phyloP scores from a whole-genome alignment of 2,888 invertebrate species.

The Leptinotarsa haldemani region DNA sequence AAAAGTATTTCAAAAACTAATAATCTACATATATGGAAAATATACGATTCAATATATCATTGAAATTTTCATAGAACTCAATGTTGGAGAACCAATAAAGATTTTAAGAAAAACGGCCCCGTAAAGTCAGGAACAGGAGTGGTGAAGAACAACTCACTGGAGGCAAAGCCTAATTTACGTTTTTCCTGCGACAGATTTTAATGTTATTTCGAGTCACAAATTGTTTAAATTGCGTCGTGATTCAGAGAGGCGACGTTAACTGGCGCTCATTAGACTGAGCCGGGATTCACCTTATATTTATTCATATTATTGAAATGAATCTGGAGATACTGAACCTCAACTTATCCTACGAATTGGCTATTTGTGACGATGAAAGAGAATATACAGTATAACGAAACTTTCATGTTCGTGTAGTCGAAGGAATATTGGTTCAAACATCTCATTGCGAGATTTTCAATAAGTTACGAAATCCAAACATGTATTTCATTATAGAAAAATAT shows the following conservation, averaged over 20 bases:
- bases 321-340: conserved; percentile 53
- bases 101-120: conserved; percentile 10
- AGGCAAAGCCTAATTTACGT: conserved; percentile 68
- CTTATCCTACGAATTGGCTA: conserved; percentile 41
- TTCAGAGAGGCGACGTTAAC: conserved; percentile 67
- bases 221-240: conserved; percentile 70
- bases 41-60: too few species aligned
- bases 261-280: conserved; percentile 67
- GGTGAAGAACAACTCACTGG: conserved; percentile 55
- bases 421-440: too few species aligned
- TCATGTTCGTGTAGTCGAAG: neutral
- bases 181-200: conserved; percentile 68
- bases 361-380: neutral
- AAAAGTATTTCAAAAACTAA: too few species aligned
- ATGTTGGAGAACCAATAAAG: conserved; percentile 1
- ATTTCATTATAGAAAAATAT: too few species aligned
- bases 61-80: too few species aligned
- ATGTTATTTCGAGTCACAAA: conserved; percentile 69
- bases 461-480: too few species aligned
- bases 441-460: too few species aligned
- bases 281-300: conserved; percentile 66
- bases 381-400: neutral
- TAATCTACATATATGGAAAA: too few species aligned
- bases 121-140: conserved; percentile 34
- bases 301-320: conserved; percentile 68